Base-by-base conservation (phyloP, 2,888 invertebrate species). In the Epistrophe eligans region DNA sequence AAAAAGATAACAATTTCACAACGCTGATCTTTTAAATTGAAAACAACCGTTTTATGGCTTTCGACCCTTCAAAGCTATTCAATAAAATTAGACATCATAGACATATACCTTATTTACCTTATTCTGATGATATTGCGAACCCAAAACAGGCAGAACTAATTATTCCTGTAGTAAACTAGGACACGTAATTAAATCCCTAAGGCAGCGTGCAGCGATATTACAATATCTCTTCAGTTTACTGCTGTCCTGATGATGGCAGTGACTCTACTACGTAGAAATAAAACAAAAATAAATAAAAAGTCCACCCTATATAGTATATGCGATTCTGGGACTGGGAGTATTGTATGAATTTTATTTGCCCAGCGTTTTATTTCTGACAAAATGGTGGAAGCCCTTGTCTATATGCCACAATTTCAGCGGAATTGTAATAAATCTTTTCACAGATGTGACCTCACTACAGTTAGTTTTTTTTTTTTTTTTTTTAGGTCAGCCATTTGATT, bases 351-450 rank as follows among this genome's bases (percentile, higher is more conserved):
- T 60, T 70, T 70, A 50, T 77, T 77, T 38, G 13, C 24, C n/a
- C 17, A 0, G 58, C n/a, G 24, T 77, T 77, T 62, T 50, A 60
- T 70, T 50, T 77, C 52, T 43, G 24, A 62, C 58, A 43, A 24
- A 74, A 77, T 48, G 67, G 38, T 62, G 60, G 62, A 62, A 62
- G 35, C 52, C 17, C 9, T 60, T 40, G 40, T 55, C 43, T 45
- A 66, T 11, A 57, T 57, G 50, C 55, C 43, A 55, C 55, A 66
- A 55, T 76, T 76, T 66, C 32, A 76, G 64, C 28, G 40, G 40
- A 76, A 45, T 57, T n/a, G 76, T 66, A 66, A 76, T 76, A 76
- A 76, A 76, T 66, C 43, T 76, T 38, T 76, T 76, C 57, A 76
- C 76, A 57, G 35, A 48, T 48, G 45, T 76, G 45, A 66, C 17